Evolutionary conservation across 2,888 invertebrate species (phyloP).

Genomic region (Perdita meconis): DNA sequence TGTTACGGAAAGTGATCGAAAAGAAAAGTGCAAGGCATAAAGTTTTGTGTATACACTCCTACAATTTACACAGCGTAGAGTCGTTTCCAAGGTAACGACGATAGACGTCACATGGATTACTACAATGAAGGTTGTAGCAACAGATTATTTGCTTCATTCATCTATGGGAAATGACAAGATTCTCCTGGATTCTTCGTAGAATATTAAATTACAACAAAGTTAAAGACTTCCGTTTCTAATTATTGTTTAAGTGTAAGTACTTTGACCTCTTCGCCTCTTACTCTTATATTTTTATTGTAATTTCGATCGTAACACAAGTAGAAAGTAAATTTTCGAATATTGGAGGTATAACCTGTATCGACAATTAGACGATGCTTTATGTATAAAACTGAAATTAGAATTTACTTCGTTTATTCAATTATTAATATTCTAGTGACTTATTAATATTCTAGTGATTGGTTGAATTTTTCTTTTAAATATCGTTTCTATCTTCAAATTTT

Average conservation of each 20-base stretch:
- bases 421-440: not conserved
- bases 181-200: slow-evolving; percentile 22
- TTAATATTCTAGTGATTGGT: not conserved
- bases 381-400: not conserved
- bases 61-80: slow-evolving; percentile 28
- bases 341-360: slow-evolving; percentile 48
- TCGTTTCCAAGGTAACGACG: slow-evolving; percentile 69
- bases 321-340: not conserved
- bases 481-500: not conserved
- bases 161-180: slow-evolving; percentile 29
- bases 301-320: slow-evolving; percentile 3
- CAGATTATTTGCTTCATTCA: slow-evolving; percentile 57
- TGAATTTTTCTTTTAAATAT: not conserved
- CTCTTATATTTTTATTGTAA: slow-evolving; percentile 4
- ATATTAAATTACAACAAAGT: slow-evolving; percentile 23
- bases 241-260: slow-evolving; percentile 40
- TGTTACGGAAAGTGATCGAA: not conserved
- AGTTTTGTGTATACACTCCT: slow-evolving; percentile 37
- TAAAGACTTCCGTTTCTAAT: slow-evolving; percentile 30
- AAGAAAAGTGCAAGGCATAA: not conserved
- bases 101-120: slow-evolving; percentile 61
- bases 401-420: not conserved
- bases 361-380: slow-evolving; percentile 19
- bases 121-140: slow-evolving; percentile 61
- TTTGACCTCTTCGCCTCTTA: not conserved